Evolutionary conservation across 1,140 invertebrate genomes (phyloP).

Genomic region (Potamilus streckersoni): DNA sequence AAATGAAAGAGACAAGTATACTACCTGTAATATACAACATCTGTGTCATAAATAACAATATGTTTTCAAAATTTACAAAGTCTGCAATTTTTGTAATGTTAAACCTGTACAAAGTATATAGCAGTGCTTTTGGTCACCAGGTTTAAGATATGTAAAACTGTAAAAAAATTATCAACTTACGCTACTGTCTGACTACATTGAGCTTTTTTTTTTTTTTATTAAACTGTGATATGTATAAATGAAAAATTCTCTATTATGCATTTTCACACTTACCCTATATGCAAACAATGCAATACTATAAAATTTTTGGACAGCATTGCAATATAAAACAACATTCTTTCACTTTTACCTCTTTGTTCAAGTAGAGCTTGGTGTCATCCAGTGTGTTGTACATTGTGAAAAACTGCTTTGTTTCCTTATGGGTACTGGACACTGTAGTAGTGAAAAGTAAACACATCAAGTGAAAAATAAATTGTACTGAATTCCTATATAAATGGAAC

Average conservation of each 20-base stretch:
- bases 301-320: background rate
- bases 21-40: background rate
- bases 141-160: no score
- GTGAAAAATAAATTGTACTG: no score
- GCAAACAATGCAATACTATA: background rate
- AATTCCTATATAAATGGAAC: no score
- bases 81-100: no score
- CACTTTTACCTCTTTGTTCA: slow-evolving; percentile 86
- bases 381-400: slow-evolving; percentile 96
- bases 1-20: background rate
- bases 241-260: slow-evolving; percentile 1
- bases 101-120: no score
- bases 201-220: background rate
- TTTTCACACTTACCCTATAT: background rate
- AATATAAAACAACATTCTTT: background rate
- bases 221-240: slow-evolving; percentile 3
- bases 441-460: background rate
- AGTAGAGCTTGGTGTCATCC: slow-evolving; percentile 92
- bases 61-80: no score
- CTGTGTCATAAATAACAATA: no score
- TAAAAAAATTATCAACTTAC: no score
- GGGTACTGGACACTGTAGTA: slow-evolving; percentile 88
- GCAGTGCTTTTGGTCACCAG: no score
- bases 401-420: slow-evolving; percentile 97
- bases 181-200: no score